Evolutionary conservation across 2,797 vertebrate genomes (phyloP), one percentile per base, ranked within the genome.

Genomic region (Sebastes trivittatus): DNA sequence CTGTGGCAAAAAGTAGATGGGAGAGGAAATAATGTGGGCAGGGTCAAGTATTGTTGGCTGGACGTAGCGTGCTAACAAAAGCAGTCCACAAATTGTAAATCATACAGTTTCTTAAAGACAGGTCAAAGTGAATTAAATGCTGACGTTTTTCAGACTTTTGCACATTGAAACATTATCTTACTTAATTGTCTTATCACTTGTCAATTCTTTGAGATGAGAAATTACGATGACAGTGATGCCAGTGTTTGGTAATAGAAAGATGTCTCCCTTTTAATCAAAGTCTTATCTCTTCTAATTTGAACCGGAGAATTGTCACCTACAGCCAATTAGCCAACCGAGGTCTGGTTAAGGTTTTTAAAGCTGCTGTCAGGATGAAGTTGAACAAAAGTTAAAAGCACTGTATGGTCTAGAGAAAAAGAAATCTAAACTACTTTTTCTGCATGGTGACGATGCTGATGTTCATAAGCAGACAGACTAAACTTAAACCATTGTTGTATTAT

Each of bases 261-360:
- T 55, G 7, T 67, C 3, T n/a, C 2, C n/a, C n/a, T 63, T 63
- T 56, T 16, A 23, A 68, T 60, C 27, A 61, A 25, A 32, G 46
- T 52, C 20, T 36, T 16, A 16, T 11, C 25, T 72, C 54, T 60
- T 63, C 20, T 63, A 10, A 80, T 78, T 61, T 77, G 14, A 71
- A 49, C 10, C 18, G 9, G 22, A 23, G 23, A 34, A 75, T 27
- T 73, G 68, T 61, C 70, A 79, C 42, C 7, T 69, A n/a, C 13
- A 59, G 38, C 67, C 75, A 77, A 78, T 78, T 80, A 78, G 27
- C 42, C 69, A 66, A 62, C 62, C n/a, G 20, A 74, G 64, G 36
- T 68, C 7, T 75, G 42, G 18, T 56, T 54, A 6, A 34, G 13
- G 2, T 65, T 83, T 83, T 76, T 61, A 27, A 83, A 66, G 46